Evolutionary conservation across 2,797 vertebrate genomes (phyloP).

Genomic region (Triplophysa bombifrons): DNA sequence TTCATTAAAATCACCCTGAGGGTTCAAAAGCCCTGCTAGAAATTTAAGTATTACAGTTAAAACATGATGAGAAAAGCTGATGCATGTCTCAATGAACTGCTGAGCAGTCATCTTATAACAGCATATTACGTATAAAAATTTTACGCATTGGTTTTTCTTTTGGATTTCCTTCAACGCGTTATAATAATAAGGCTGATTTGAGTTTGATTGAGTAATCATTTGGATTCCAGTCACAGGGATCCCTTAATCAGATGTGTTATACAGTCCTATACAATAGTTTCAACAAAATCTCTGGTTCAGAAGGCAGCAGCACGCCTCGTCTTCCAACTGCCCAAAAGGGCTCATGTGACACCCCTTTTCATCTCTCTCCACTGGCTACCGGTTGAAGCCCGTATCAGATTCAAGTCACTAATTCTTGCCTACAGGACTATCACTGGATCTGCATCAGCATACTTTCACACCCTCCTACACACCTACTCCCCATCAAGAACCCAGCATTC

Average conservation of each 20-base stretch:
- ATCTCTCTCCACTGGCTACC: too few relatives aligned
- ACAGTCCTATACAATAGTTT: too few relatives aligned
- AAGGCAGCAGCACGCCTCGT: too few relatives aligned
- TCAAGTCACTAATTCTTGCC: too few relatives aligned
- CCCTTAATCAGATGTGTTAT: too few relatives aligned
- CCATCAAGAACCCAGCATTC: too few relatives aligned
- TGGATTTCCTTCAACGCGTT: neutral
- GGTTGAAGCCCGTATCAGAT: too few relatives aligned
- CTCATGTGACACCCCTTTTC: too few relatives aligned
- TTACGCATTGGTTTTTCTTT: neutral
- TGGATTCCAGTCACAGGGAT: neutral
- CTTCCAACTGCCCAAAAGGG: too few relatives aligned
- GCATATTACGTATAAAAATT: neutral
- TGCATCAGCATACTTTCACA: too few relatives aligned
- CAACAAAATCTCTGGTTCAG: neutral
- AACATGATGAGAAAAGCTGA: neutral
- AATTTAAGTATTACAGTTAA: neutral
- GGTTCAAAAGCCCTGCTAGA: neutral
- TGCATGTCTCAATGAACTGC: neutral
- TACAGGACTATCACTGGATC: too few relatives aligned
- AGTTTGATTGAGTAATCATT: neutral
- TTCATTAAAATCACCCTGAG: constrained; percentile 3
- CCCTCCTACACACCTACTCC: too few relatives aligned
- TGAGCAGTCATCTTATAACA: neutral
- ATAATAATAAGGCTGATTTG: neutral